Base-by-base conservation (phyloP, 1,140 invertebrate genomes). In the Drosophila asahinai region DNA sequence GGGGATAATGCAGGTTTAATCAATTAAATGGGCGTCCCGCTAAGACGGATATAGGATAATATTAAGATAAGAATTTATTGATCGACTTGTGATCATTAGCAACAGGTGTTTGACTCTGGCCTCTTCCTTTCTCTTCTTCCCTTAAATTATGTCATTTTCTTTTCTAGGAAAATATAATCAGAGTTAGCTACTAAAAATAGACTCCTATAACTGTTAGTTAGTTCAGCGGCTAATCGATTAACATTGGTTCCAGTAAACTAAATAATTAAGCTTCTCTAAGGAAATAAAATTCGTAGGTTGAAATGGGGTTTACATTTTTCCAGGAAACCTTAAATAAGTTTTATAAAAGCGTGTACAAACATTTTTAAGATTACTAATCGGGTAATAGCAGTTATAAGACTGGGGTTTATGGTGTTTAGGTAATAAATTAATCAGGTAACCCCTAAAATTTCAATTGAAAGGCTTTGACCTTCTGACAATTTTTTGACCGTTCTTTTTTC, bases 201-300 rank as follows among this genome's bases (percentile, higher is more conserved):
- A 11, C 19, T 5, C 3, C 4, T 22, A 19, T 54, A 36, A 1
- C 15, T 17, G 5, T 30, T 11, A 52, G n/a, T 33, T 54, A 51
- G n/a, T 36, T 54, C 57, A 48, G 30, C n/a, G 6, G 22, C 25
- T 22, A 40, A 68, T 71, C 33, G 40, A 30, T 68, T 40, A 22
- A 17, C 27, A 17, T 15, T 60, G 43, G 6, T 40, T 19, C 43
- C n/a, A 49, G 2, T 14, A 22, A 19, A 27, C 9, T 12, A 2
- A 19, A 51, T 25, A 45, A 45, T 19, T 6, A 17, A 15, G 12
- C 33, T 66, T 11, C 9, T 27, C 11, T 7, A 3, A 17, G 19
- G 4, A 40, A 30, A n/a, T 11, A 17, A 43, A 42, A 40, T 25
- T 38, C 17, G 11, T 38, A 38, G 12, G 14, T 15, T 38, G 19